phyloP scores from a whole-genome alignment of 2,888 invertebrate species.

The Eupithecia subumbrata region DNA sequence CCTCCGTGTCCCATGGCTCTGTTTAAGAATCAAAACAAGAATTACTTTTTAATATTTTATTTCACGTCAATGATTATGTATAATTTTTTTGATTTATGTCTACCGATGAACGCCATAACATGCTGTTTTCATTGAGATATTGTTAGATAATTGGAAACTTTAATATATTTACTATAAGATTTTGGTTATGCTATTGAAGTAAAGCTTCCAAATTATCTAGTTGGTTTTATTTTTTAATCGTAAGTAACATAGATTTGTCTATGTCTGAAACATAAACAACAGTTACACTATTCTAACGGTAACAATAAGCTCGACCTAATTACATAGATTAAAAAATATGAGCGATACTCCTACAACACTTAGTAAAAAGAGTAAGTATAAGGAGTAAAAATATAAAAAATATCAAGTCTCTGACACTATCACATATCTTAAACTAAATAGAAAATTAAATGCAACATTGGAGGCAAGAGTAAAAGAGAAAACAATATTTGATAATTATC shows the following conservation, averaged over 20 bases:
- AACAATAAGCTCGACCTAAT: constrained; percentile 34
- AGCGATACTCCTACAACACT: constrained; percentile 21
- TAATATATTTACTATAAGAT: background rate
- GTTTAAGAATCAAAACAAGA: constrained; percentile 21
- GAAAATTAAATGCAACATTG: constrained; percentile 9
- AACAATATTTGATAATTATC: background rate
- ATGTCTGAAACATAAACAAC: constrained; percentile 3
- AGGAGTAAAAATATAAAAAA: constrained; percentile 24
- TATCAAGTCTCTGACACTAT: constrained; percentile 27
- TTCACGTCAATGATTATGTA: constrained; percentile 17
- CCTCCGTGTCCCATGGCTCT: no score
- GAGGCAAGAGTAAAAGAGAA: background rate
- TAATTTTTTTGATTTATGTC: background rate
- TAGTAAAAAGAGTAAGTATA: constrained; percentile 19
- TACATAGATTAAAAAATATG: constrained; percentile 27
- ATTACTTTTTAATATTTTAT: constrained; percentile 15
- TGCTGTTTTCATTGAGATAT: constrained; percentile 10
- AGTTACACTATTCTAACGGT: constrained; percentile 20
- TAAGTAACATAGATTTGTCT: constrained; percentile 2
- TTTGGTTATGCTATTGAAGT: constrained; percentile 21
- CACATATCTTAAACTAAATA: constrained; percentile 26
- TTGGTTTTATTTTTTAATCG: constrained; percentile 40
- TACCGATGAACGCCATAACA: constrained; percentile 1
- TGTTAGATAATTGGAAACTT: background rate
- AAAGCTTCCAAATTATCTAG: constrained; percentile 15